Conservation (phyloP, 2,888 invertebrate species). For the Anthophora plumipes region DNA sequence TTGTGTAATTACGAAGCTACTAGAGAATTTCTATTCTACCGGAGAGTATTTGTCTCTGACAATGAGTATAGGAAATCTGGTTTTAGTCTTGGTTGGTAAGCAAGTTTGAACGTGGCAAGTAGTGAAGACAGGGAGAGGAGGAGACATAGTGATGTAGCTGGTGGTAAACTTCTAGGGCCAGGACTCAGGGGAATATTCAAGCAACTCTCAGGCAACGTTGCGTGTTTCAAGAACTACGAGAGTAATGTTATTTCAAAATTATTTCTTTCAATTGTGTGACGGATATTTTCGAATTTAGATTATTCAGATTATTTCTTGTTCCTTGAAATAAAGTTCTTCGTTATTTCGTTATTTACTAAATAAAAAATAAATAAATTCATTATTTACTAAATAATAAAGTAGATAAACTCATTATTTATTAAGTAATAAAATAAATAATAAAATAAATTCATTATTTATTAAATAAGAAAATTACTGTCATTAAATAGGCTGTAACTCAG, state of each 20-base stretch:
- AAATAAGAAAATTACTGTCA: too few relatives aligned
- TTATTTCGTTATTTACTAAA: too few relatives aligned
- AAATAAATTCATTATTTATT: too few relatives aligned
- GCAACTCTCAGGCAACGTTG: background rate
- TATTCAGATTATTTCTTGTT: too few relatives aligned
- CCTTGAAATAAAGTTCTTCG: too few relatives aligned
- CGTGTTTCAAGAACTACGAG: background rate
- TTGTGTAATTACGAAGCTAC: too few relatives aligned
- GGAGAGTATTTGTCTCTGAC: background rate
- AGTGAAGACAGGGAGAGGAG: background rate
- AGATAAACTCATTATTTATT: too few relatives aligned
- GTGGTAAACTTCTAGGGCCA: background rate
- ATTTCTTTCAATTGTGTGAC: background rate
- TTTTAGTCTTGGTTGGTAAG: slow-evolving; percentile 3
- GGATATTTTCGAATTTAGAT: too few relatives aligned
- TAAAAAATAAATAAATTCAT: too few relatives aligned
- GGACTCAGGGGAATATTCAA: slow-evolving; percentile 8
- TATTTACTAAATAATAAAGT: too few relatives aligned
- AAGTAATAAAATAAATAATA: too few relatives aligned
- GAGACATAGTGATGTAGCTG: background rate
- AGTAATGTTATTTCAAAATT: background rate
- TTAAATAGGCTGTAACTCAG: too few relatives aligned
- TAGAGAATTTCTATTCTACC: slow-evolving; percentile 1
- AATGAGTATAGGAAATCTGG: slow-evolving; percentile 5
- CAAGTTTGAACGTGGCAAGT: slow-evolving; percentile 1